These are phyloP conservation scores for Pseudochirops corinnae DNA, from an alignment of 2,797 vertebrate genomes.

Conservation along the genomic window DNA sequence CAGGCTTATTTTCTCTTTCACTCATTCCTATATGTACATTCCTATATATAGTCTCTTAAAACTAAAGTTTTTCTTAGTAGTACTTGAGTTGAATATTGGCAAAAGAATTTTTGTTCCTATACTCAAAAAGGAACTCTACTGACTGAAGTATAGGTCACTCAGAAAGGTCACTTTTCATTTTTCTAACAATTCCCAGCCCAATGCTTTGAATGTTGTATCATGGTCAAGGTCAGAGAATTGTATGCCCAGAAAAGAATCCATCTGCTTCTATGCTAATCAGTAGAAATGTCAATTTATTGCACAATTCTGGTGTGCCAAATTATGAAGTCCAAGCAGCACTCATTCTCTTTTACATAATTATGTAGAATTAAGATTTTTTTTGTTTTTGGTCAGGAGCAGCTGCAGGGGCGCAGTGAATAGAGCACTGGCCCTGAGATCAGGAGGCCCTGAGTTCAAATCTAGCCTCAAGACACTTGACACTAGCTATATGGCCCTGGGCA, in stretches of 20 bases:
- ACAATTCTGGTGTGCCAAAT: not conserved
- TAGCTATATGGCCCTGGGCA: too few species aligned
- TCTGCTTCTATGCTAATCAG: not conserved
- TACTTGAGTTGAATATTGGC: slow-evolving; percentile 12
- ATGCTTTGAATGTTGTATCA: not conserved
- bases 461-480: too few species aligned
- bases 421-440: too few species aligned
- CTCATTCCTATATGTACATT: not conserved
- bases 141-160: not conserved
- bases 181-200: slow-evolving; percentile 20
- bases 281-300: not conserved
- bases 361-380: not conserved
- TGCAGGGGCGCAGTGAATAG: too few species aligned
- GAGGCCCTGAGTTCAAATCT: too few species aligned
- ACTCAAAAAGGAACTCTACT: not conserved
- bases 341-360: not conserved
- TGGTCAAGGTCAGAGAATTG: not conserved
- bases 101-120: not conserved
- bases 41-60: slow-evolving; percentile 17
- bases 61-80: slow-evolving; percentile 25
- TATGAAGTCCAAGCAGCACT: not conserved
- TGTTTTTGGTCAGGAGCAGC: not conserved
- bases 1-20: not conserved
- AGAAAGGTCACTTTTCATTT: slow-evolving; percentile 12
- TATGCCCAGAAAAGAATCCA: not conserved